Evolutionary conservation across 2,888 invertebrate species (phyloP).

Genomic region (Tenodera sinensis): DNA sequence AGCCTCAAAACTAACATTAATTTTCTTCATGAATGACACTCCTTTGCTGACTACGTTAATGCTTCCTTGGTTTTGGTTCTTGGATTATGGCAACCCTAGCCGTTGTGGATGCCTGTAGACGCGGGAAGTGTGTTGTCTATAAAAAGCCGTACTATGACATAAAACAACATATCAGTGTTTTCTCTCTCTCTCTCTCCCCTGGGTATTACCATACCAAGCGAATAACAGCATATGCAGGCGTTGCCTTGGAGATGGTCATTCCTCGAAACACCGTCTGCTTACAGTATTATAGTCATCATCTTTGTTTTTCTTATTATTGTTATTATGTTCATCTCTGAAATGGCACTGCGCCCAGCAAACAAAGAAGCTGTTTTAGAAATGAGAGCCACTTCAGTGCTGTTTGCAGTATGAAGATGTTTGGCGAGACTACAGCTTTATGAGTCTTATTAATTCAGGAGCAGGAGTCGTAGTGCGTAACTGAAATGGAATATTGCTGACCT

Average conservation of each 20-base stretch:
- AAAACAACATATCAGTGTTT: too few species aligned
- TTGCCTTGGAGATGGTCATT: not conserved
- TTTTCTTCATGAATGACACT: too few species aligned
- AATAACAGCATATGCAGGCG: not conserved
- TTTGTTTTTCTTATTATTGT: not conserved
- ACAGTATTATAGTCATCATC: not conserved
- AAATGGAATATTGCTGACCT: not conserved
- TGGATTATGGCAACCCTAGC: too few species aligned
- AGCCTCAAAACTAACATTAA: too few species aligned
- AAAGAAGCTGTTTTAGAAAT: not conserved
- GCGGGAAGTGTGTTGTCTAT: too few species aligned
- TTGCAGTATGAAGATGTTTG: not conserved
- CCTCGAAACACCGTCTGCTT: not conserved
- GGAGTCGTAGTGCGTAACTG: not conserved
- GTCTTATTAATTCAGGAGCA: not conserved
- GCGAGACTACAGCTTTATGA: not conserved
- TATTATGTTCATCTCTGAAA: not conserved
- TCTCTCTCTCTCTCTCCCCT: too few species aligned
- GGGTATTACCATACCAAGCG: not conserved
- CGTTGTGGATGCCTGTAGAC: too few species aligned
- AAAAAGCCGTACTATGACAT: too few species aligned
- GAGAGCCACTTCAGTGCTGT: not conserved
- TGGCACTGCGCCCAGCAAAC: not conserved
- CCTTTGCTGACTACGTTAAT: too few species aligned
- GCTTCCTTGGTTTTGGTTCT: too few species aligned